Evolutionary conservation across 2,113 vertebrate species (phyloP).

Genomic region (Halcyon senegalensis): DNA sequence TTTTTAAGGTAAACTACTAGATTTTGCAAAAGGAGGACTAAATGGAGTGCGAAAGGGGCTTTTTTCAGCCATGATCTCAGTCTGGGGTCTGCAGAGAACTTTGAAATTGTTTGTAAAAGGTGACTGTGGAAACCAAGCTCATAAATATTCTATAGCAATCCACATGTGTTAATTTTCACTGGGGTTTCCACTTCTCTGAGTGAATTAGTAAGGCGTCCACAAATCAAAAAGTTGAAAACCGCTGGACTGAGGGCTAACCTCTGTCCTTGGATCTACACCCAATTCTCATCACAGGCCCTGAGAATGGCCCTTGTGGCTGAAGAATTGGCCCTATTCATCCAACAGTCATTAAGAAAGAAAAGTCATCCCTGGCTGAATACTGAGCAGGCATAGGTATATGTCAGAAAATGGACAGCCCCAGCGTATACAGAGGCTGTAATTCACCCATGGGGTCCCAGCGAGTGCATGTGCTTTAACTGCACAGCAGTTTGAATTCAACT

Average conservation of each 20-base stretch:
- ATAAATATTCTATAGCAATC: constrained; percentile 31
- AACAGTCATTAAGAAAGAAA: constrained; percentile 30
- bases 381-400: neutral
- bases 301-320: neutral
- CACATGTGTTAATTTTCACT: constrained; percentile 26
- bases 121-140: constrained; percentile 8
- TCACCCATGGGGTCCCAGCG: neutral
- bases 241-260: neutral
- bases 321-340: constrained; percentile 41
- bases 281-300: neutral
- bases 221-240: constrained; percentile 30
- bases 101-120: constrained; percentile 30
- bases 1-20: neutral
- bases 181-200: neutral
- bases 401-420: constrained; percentile 11
- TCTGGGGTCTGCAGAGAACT: neutral
- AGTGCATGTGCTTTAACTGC: neutral
- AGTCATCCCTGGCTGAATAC: neutral
- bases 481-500: constrained; percentile 8
- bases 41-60: neutral
- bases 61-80: neutral
- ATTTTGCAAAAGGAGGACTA: neutral
- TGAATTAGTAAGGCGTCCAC: constrained; percentile 12
- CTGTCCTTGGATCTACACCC: neutral
- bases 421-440: neutral